Base-by-base conservation (phyloP, 2,797 vertebrate genomes). In the Oophaga sylvatica region DNA sequence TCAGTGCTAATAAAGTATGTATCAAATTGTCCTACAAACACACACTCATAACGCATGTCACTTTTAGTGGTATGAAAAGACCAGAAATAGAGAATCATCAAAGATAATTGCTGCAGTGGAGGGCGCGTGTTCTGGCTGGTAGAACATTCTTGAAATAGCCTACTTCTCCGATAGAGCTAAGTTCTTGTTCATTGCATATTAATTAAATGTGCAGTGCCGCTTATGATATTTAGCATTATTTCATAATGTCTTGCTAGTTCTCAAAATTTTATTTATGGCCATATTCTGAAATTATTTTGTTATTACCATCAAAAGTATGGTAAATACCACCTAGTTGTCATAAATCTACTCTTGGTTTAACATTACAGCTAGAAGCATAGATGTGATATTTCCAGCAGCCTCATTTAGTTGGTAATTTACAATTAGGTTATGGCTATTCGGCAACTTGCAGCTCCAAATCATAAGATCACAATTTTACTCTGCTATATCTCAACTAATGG, bases 1-100 rank as follows among this genome's bases (percentile, higher is more conserved):
- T 22, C 57, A 87, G 80, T 0, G 0, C 87, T 26, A 77, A 89
- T 71, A 80, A 86, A 86, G 81, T 48, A 56, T 62, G 15, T 15
- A 82, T 75, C 59, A 75, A 87, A 71, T 20, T 41, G 10, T 10
- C 86, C 63, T 76, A 57, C 62, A 78, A 79, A 85, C 75, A 85
- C 45, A 12, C 26, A 65, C 45, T 29, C 16, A 81, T 76, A 45
- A 22, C 65, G 41, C 45, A 68, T 85, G 41, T 56, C n/a, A 78
- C 45, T 41, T 62, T 60, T 5, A n/a, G 22, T n/a, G 48, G 53
- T 41, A 29, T 31, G 65, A 78, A 70, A 31, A 68, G n/a, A 68
- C 35, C 13, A 59, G 19, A 15, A 68, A 65, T 70, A 59, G 29
- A 31, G 48, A 71, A 35, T 57, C 35, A 59, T 83, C 67, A 57